Evolutionary conservation across 2,888 invertebrate genomes (phyloP).

Genomic region (Encarsia formosa): DNA sequence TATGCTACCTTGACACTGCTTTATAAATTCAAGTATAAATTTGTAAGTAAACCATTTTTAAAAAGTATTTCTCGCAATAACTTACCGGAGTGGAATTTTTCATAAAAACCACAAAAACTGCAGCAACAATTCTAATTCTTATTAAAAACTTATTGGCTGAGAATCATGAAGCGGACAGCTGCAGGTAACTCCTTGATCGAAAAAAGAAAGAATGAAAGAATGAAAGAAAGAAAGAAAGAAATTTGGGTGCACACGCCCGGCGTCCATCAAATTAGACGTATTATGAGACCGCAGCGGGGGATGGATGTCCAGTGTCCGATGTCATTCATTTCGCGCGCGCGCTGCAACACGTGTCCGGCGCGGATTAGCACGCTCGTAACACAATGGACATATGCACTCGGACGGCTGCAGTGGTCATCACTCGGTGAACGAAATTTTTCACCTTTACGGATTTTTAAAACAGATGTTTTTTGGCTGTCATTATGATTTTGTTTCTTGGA

Average conservation of each 20-base stretch:
- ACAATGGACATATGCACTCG: background rate
- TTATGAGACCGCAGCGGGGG: conserved; percentile 4
- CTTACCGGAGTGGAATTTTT: too few relatives aligned
- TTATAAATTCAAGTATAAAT: too few relatives aligned
- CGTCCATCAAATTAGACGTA: conserved; percentile 15
- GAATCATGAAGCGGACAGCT: background rate
- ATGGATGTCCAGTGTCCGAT: conserved; percentile 28
- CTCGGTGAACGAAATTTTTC: background rate
- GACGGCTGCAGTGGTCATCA: background rate
- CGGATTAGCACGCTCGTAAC: conserved; percentile 17
- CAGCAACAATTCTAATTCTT: too few relatives aligned
- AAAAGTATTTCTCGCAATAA: too few relatives aligned
- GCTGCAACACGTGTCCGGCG: conserved; percentile 4
- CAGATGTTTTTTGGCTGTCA: too few relatives aligned
- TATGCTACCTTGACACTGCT: too few relatives aligned
- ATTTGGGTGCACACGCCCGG: background rate
- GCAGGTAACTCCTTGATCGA: background rate
- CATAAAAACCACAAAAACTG: too few relatives aligned
- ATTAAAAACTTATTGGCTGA: too few relatives aligned
- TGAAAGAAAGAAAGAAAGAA: too few relatives aligned
- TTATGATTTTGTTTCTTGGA: too few relatives aligned
- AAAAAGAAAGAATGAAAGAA: too few relatives aligned
- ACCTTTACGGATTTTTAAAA: background rate
- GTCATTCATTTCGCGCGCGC: conserved; percentile 25
- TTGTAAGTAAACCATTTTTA: too few relatives aligned